Conservation (phyloP, 2,113 vertebrate species). For the Geococcyx californianus region DNA sequence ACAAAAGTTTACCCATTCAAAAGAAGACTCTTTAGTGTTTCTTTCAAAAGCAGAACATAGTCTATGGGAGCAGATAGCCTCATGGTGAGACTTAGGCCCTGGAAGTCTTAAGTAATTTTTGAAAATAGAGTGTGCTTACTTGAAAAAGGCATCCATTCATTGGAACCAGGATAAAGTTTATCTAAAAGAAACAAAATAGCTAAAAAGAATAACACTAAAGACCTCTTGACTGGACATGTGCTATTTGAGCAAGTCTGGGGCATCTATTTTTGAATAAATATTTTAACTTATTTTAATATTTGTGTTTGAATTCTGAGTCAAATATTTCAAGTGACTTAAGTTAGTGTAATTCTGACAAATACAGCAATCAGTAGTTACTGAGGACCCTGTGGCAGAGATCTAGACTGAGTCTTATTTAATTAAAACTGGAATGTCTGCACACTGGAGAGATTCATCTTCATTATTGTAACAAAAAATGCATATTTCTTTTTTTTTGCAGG, state of each 20-base stretch:
- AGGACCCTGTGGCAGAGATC: neutral
- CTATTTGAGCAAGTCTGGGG: neutral
- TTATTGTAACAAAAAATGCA: neutral
- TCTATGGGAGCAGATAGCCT: neutral
- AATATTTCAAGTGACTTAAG: neutral
- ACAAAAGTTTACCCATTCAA: neutral
- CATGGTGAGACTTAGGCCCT: neutral
- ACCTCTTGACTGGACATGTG: neutral
- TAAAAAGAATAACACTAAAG: neutral
- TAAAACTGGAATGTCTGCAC: neutral
- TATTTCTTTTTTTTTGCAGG: slow-evolving; percentile 65
- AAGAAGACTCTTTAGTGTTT: neutral
- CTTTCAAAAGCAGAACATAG: neutral
- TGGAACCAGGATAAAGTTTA: neutral
- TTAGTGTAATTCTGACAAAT: neutral
- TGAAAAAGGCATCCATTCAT: neutral
- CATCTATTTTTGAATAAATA: neutral
- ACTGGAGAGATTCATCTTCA: neutral
- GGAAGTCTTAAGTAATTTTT: neutral
- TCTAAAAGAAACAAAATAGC: neutral
- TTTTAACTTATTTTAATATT: neutral
- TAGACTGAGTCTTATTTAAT: neutral
- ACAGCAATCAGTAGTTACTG: neutral
- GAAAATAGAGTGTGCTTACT: neutral
- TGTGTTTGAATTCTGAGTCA: neutral